Evolutionary conservation across 2,797 vertebrate species (phyloP).

Genomic region (Eulemur rubriventer): DNA sequence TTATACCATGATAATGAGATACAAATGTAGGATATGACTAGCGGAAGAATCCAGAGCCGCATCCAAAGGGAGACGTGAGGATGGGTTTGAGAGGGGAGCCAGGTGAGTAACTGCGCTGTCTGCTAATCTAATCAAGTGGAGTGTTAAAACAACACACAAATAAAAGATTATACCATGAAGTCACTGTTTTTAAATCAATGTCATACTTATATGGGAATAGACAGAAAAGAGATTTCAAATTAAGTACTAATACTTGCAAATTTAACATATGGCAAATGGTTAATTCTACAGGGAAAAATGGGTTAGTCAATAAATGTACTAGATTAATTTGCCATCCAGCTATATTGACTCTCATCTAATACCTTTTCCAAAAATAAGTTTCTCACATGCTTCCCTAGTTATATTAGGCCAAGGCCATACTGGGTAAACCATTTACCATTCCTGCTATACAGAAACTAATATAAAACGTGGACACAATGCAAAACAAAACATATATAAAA

Average conservation of each 20-base stretch:
- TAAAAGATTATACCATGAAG: neutral
- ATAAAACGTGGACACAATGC: neutral
- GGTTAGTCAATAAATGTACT: neutral
- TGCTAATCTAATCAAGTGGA: neutral
- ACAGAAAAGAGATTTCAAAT: neutral
- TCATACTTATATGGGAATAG: neutral
- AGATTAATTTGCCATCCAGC: neutral
- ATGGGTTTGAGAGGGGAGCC: neutral
- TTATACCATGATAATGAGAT: neutral
- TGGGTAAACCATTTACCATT: too few species aligned
- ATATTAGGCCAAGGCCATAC: neutral
- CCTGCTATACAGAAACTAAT: neutral
- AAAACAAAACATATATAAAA: neutral
- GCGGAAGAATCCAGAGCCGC: neutral
- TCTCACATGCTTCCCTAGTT: neutral
- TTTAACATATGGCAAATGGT: neutral
- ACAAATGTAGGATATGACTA: neutral
- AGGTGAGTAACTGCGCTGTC: neutral
- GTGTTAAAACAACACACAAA: neutral
- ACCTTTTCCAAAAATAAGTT: neutral
- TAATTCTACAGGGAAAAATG: neutral
- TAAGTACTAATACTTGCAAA: neutral
- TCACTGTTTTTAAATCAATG: neutral
- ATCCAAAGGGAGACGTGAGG: neutral
- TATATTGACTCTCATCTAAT: neutral